Percentiles rank a stretch among this genome's conserved stretches.
phyloP scores from a whole-genome alignment of 2,797 vertebrate species.

The Pantherophis vulpinus region DNA sequence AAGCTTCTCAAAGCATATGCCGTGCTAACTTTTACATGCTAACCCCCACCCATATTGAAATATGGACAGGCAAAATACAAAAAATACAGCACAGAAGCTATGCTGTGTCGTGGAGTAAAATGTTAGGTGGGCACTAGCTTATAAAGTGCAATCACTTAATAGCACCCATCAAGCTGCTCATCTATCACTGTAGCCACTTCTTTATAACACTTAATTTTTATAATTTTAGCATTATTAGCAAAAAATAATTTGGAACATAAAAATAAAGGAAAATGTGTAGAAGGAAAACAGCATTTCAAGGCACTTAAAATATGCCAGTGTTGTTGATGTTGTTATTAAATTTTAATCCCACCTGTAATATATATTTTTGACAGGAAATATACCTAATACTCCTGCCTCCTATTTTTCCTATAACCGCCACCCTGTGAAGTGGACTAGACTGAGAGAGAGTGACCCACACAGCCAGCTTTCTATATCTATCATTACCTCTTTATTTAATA shows the following conservation, averaged over 20 bases:
- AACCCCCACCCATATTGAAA: neutral
- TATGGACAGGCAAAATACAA: neutral
- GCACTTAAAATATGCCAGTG: neutral
- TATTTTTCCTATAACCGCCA: neutral
- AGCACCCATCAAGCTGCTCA: neutral
- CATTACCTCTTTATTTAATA: slow-evolving; percentile 16
- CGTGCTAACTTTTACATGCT: neutral
- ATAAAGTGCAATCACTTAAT: neutral
- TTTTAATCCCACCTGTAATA: neutral
- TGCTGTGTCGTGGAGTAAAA: neutral
- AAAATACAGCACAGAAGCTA: neutral
- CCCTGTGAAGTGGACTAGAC: neutral
- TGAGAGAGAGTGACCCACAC: neutral
- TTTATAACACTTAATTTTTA: neutral
- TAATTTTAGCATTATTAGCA: neutral
- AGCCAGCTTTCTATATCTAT: slow-evolving; percentile 1
- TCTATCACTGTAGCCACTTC: neutral
- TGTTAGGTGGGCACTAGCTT: neutral
- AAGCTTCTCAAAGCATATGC: neutral
- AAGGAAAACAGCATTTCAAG: neutral
- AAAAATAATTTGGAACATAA: slow-evolving; percentile 1
- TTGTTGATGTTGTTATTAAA: neutral
- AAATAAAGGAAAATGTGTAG: slow-evolving; percentile 1
- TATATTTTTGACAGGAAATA: neutral
- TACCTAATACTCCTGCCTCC: neutral